A percentile compares a stretch with the other conserved stretches of the same genome.
Evolutionary conservation across 2,888 invertebrate genomes (phyloP).

Genomic region (Cremastinae sp.): DNA sequence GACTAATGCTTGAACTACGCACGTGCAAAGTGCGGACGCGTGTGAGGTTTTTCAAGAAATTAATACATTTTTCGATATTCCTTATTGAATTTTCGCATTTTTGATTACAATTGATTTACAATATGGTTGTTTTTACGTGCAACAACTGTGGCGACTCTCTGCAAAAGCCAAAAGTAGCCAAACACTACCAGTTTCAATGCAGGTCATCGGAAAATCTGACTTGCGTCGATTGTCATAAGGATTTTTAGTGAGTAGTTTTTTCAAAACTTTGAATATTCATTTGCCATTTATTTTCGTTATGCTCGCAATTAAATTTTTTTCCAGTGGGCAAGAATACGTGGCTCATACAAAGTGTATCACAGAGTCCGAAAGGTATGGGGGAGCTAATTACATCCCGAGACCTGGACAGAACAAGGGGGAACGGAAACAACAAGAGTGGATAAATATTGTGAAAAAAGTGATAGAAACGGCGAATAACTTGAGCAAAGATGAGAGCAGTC

Average conservation of each 20-base stretch:
- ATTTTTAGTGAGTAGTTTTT: constrained; percentile 86
- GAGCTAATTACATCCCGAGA: constrained; percentile 88
- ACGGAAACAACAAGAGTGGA: constrained; percentile 92
- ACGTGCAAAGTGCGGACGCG: too few relatives aligned
- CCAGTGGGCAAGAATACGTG: constrained; percentile 85
- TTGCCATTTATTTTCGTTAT: not conserved
- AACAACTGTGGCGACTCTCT: constrained; percentile 94
- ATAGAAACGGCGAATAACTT: constrained; percentile 83
- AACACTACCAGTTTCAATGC: constrained; percentile 90
- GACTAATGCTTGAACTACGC: too few relatives aligned
- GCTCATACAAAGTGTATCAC: constrained; percentile 84
- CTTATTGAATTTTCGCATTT: too few relatives aligned
- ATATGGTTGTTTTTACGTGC: constrained; percentile 97
- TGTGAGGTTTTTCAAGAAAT: too few relatives aligned
- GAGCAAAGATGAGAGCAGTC: constrained; percentile 82
- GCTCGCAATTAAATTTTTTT: not conserved
- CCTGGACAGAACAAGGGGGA: constrained; percentile 90
- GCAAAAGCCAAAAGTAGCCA: constrained; percentile 95
- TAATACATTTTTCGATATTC: too few relatives aligned
- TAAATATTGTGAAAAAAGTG: constrained; percentile 86
- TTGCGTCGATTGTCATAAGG: constrained; percentile 96
- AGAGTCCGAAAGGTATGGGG: constrained; percentile 94
- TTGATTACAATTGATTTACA: constrained; percentile 17
- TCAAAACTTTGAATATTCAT: constrained; percentile 78
- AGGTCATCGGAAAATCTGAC: constrained; percentile 87